Base-by-base conservation (phyloP, 2,113 vertebrate genomes). In the Ariopsis seemanni region DNA sequence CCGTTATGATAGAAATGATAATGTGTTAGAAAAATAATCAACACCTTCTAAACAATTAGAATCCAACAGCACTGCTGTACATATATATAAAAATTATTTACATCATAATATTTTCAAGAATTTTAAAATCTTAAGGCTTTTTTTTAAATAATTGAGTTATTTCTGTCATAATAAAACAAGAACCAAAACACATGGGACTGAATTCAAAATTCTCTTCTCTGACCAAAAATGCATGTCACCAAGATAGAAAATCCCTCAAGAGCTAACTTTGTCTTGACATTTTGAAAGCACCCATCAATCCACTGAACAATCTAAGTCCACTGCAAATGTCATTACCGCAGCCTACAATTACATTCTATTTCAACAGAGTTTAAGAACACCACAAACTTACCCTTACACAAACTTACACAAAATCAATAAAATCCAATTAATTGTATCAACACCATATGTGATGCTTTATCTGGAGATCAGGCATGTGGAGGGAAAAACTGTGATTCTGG, bases 281-380 rank as follows among this genome's bases (percentile, higher is more conserved):
- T 90, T 91, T 12, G 82, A 88, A 83, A 86, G 74, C 84, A 60
- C 5, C 79, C 84, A 89, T 88, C 75, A 88, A 74, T 89, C 67
- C 69, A 62, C 42, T 65, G 81, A 88, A 86, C 82, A 85, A 82
- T 53, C 78, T 71, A 85, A 85, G 83, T 85, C 78, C 69, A 85
- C 84, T n/a, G 72, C 83, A 82, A 87, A 86, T 75, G 82, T 69
- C 80, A 18, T 82, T 17, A 87, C 82, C 85, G 53, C 89, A 87
- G 87, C 86, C 87, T 91, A 53, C 78, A 89, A 91, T 91, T 91
- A 89, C 86, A 67, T 88, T 88, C 88, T 89, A 89, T 89, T 91
- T 85, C 85, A 63, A 87, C 87, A 77, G 53, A 25, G 58, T 53
- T 74, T 42, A 88, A 86, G 78, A 88, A 86, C 86, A 89, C 30